Evolutionary conservation across 2,797 vertebrate species (phyloP), one percentile per base, ranked within the genome.

Genomic region (Pelodytes ibericus): DNA sequence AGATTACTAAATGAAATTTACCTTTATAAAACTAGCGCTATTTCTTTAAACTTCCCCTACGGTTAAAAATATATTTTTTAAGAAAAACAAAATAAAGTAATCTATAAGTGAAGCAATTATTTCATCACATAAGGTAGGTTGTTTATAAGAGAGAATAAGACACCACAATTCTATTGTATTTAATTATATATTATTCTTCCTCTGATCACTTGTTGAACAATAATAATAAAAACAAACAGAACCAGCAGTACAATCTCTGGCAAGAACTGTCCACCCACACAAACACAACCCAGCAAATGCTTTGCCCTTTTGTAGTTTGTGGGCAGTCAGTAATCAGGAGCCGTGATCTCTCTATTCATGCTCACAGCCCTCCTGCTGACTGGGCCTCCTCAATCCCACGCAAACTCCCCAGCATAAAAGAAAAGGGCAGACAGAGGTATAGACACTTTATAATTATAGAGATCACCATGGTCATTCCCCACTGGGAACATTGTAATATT

Each of bases 401-500:
- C 75, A 71, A 58, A 51, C 18, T 51, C 36, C 56, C 25, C 24
- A 3, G 41, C 56, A 53, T 57, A 67, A 72, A 72, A 51, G 53
- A 67, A 53, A 24, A 72, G 62, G 29, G 69, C 75, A 78, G 69
- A 78, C 75, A 51, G 69, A 39, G 39, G 51, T 71, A 67, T 56
- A 72, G 53, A 59, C 69, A 59, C 22, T 65, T 49, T 72, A 67
- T 72, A 78, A 78, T 78, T 78, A 67, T 65, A 51, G 60, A 62
- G 69, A 67, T 58, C 60, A 61, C 69, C 62, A 67, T 26, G 62
- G 75, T 60, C 75, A 72, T 66, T 78, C 75, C 75, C 75, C 56
- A 72, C 75, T 72, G 69, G 62, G 69, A 78, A 13, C 36, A 60
- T 78, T 78, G 66, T 39, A 49, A 77, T 72, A 72, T 66, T 18